Conservation (phyloP, 2,113 vertebrate genomes). For the Sturnira hondurensis region DNA sequence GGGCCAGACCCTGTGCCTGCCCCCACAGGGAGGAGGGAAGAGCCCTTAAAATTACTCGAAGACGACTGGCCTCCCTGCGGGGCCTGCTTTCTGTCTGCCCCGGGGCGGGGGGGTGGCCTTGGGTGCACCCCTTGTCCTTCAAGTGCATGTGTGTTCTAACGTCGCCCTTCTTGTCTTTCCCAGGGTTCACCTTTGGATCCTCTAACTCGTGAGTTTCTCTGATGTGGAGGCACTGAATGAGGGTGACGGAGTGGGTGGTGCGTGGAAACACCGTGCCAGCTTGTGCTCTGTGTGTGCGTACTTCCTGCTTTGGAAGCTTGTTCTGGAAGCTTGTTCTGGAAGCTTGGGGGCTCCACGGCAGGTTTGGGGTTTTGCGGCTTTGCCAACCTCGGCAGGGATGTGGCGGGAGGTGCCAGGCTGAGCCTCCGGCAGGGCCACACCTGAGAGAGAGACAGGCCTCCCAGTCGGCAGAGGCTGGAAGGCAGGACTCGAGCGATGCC, state of each 20-base stretch:
- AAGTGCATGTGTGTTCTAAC: neutral
- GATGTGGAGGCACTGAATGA: neutral
- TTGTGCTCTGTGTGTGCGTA: neutral
- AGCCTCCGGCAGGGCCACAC: accelerated
- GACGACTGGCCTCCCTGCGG: accelerated
- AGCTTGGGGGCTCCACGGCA: neutral
- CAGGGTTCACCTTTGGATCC: constrained; percentile 84
- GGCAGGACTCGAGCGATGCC: neutral
- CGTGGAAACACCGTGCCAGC: neutral
- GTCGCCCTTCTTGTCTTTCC: constrained; percentile 26
- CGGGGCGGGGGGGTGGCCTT: accelerated
- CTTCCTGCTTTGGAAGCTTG: neutral
- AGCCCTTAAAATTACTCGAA: neutral
- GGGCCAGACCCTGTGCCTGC: neutral
- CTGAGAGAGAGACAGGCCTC: accelerated
- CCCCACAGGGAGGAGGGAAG: too few relatives aligned
- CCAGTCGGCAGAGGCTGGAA: accelerated
- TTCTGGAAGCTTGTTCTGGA: neutral
- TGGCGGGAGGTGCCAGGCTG: neutral
- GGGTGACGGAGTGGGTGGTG: neutral
- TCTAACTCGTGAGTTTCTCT: constrained; percentile 81
- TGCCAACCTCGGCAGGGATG: neutral
- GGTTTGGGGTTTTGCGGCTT: too few relatives aligned
- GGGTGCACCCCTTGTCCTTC: neutral
- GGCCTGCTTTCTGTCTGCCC: accelerated